Conservation (phyloP, 2,888 invertebrate genomes). For the Perizoma affinitatum region DNA sequence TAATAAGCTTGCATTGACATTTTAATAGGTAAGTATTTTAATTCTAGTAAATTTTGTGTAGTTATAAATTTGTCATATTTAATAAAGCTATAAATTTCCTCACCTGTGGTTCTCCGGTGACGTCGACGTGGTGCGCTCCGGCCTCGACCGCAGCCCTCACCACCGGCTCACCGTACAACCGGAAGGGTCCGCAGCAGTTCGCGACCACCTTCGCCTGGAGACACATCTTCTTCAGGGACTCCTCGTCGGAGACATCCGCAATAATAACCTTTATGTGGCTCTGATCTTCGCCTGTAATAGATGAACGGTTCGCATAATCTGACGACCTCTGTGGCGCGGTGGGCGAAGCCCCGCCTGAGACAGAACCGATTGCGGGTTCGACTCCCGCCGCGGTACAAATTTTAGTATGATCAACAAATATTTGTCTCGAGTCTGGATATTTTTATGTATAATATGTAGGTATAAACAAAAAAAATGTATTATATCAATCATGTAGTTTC, state of each 20-base stretch:
- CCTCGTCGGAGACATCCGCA: conserved; percentile 90
- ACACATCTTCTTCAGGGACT: conserved; percentile 92
- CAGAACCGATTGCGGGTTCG: too few relatives aligned
- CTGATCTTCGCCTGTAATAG: conserved; percentile 81
- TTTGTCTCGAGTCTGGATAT: too few relatives aligned
- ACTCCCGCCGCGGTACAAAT: too few relatives aligned
- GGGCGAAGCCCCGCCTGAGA: not conserved
- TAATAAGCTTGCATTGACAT: too few relatives aligned
- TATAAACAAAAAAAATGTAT: too few relatives aligned
- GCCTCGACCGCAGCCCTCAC: conserved; percentile 93
- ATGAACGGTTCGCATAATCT: not conserved
- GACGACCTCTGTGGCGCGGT: too few relatives aligned
- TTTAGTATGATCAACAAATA: too few relatives aligned
- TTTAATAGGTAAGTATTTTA: too few relatives aligned
- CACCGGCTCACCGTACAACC: conserved; percentile 94
- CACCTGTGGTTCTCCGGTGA: conserved; percentile 95
- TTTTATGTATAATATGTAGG: too few relatives aligned
- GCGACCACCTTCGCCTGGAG: conserved; percentile 90
- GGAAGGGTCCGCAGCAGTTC: conserved; percentile 96
- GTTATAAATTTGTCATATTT: too few relatives aligned
- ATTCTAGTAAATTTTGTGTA: too few relatives aligned
- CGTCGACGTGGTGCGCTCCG: conserved; percentile 94
- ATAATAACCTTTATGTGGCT: conserved; percentile 87
- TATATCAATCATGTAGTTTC: too few relatives aligned
- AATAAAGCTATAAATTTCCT: not conserved